Evolutionary conservation across 1,140 invertebrate genomes (phyloP), one percentile per base, ranked within the genome.

Genomic region (Drosophila seguyi): DNA sequence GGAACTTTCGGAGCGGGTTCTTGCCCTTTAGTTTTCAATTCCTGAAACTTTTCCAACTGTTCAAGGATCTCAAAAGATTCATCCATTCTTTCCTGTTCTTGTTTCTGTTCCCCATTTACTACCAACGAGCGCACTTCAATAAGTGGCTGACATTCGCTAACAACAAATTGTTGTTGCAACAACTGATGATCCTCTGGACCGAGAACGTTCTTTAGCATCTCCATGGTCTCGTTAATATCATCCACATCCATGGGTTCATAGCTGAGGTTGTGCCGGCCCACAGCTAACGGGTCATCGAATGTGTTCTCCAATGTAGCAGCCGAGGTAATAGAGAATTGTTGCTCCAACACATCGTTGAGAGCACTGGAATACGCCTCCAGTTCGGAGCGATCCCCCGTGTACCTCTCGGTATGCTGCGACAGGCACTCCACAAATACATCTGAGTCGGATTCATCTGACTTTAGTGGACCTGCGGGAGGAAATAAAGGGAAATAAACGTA

Each of bases 221-320:
- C 88, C 72, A 91, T 87, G 42, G 90, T 85, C 14, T 75, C 85
- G 52, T 81, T 80, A 20, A 91, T 61, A 27, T 87, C 84, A 72
- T 92, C 90, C 27, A 92, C 73, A 81, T 92, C 91, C 91, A 92
- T 92, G 6, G 90, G 86, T 50, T 92, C 91, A 38, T 75, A 88
- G 50, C 77, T 84, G 3, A 69, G 31, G 39, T 85, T 61, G 50
- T 59, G 48, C 47, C 44, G 59, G 20, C 41, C 67, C 0, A 65
- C 79, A 20, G 60, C 63, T 31, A 88, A 14, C 3, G 74, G 75
- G 38, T 77, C 63, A n/a, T 48, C 34, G 22, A 58, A 47, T 14
- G 73, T 77, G 27, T 73, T 65, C 13, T 81, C 77, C 31, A 79
- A 20, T 16, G 81, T 60, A 10, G 42, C 60, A 25, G 38, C 57